phyloP scores from a whole-genome alignment of 2,113 vertebrate genomes.

The Nipponia nippon region DNA sequence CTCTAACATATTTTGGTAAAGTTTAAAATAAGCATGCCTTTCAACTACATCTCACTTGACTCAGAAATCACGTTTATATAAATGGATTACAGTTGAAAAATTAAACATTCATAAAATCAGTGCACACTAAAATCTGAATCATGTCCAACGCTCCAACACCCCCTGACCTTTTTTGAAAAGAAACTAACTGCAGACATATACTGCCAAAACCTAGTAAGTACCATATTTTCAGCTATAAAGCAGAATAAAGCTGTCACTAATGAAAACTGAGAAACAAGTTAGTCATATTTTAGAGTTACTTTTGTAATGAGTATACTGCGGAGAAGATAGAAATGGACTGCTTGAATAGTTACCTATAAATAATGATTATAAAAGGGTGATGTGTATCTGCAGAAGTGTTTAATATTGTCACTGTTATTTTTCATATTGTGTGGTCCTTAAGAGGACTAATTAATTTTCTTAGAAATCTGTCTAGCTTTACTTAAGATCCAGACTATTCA shows the following conservation, averaged over 20 bases:
- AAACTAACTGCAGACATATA: neutral
- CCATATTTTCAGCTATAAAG: neutral
- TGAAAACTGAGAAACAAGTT: neutral
- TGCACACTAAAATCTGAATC: neutral
- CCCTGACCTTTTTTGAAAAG: neutral
- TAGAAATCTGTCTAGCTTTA: neutral
- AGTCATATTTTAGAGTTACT: neutral
- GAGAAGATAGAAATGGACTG: neutral
- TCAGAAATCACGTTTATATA: neutral
- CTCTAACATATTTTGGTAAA: neutral
- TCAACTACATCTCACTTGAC: neutral
- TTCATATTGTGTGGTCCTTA: neutral
- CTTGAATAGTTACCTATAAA: neutral
- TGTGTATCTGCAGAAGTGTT: neutral
- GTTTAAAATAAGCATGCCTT: neutral
- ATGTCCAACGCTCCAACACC: neutral
- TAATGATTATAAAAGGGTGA: neutral
- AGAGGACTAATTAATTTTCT: neutral
- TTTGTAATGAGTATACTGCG: neutral
- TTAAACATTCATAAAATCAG: neutral
- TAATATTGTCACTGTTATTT: neutral
- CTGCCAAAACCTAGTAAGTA: neutral
- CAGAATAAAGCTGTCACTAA: neutral
- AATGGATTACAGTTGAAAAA: neutral
- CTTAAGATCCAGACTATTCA: neutral